Conservation (phyloP, 92 coral and sea anemone species). For the Epizoanthus ramosus region DNA sequence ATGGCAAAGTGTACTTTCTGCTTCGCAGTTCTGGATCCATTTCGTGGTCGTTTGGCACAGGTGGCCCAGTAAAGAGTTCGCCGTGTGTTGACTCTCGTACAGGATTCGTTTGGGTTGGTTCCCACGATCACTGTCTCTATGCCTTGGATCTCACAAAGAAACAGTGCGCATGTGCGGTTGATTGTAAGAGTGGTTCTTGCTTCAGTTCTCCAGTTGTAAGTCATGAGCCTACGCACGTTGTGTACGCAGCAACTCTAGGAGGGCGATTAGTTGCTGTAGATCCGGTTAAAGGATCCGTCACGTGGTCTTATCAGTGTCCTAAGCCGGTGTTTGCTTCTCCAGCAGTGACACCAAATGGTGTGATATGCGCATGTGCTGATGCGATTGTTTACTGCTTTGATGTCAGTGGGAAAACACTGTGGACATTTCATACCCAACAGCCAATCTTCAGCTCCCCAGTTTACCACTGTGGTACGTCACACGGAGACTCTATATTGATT, state of each 20-base stretch:
- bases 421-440: slow-evolving; percentile 66
- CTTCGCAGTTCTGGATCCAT: slow-evolving; percentile 65
- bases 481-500: slow-evolving; percentile 52
- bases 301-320: slow-evolving; percentile 78
- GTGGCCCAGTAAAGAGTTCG: slow-evolving; percentile 86
- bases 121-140: slow-evolving; percentile 88
- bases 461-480: not conserved
- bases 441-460: slow-evolving; percentile 81
- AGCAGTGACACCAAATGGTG: slow-evolving; percentile 55
- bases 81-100: slow-evolving; percentile 85
- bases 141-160: slow-evolving; percentile 67
- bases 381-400: slow-evolving; percentile 71
- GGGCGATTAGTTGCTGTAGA: slow-evolving; percentile 74
- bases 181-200: slow-evolving; percentile 87
- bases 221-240: slow-evolving; percentile 55
- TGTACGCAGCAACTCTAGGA: slow-evolving; percentile 75
- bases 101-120: slow-evolving; percentile 93
- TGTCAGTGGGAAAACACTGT: slow-evolving; percentile 53
- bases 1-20: slow-evolving; percentile 89
- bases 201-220: slow-evolving; percentile 87
- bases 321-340: slow-evolving; percentile 93
- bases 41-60: slow-evolving; percentile 81
- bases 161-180: slow-evolving; percentile 53
- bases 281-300: slow-evolving; percentile 45
- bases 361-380: slow-evolving; percentile 79